These are phyloP conservation scores for Heterocephalus glaber DNA, from an alignment of 2,113 vertebrate species.

Conservation along the genomic window DNA sequence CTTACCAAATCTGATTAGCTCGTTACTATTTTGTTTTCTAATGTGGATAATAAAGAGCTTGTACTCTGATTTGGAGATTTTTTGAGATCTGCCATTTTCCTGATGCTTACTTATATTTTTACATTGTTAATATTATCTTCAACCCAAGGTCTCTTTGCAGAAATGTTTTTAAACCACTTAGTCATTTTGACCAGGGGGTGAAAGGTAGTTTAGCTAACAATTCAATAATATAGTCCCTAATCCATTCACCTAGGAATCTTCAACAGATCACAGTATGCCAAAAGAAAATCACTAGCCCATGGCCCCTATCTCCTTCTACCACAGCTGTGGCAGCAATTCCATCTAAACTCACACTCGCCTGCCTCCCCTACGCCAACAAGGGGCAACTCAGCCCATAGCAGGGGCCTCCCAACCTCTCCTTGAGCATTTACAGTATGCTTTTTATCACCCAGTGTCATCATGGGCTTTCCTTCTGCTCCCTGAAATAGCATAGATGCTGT, in stretches of 20 bases:
- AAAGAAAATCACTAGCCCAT: background rate
- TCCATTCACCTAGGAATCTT: background rate
- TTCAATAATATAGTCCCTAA: background rate
- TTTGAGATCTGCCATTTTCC: constrained; percentile 5
- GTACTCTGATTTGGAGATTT: background rate
- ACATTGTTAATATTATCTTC: background rate
- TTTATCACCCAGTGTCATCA: background rate
- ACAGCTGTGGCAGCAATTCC: background rate
- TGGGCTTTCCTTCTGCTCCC: background rate
- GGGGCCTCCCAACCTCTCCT: background rate
- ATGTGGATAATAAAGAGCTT: background rate
- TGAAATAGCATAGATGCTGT: constrained; percentile 15
- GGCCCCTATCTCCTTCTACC: background rate
- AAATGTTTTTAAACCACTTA: background rate
- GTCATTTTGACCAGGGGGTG: background rate
- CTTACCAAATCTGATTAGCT: background rate
- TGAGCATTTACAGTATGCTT: background rate
- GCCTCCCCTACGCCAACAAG: background rate
- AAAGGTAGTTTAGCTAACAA: background rate
- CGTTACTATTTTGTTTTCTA: background rate
- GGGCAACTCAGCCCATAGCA: background rate
- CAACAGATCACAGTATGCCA: background rate
- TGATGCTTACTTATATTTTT: constrained; percentile 36
- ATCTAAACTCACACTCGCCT: background rate
- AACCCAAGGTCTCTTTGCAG: background rate